Conservation (phyloP, 2,113 vertebrate genomes). For the Prinia subflava region DNA sequence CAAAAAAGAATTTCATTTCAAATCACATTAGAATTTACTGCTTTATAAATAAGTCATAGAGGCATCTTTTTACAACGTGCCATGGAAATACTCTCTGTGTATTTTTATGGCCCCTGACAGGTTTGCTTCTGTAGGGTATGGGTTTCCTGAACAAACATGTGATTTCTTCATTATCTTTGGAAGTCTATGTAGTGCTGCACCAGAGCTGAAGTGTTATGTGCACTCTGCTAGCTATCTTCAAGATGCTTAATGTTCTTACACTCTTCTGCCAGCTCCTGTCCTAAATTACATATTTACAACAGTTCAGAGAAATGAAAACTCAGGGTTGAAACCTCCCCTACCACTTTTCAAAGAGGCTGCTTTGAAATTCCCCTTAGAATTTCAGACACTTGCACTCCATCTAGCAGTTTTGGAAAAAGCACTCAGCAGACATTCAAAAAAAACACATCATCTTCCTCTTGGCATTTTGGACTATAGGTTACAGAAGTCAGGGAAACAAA, state of each 20-base stretch:
- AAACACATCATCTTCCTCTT: neutral
- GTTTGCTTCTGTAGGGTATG: neutral
- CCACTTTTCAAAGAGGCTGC: neutral
- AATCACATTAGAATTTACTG: neutral
- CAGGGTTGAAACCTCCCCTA: neutral
- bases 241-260: neutral
- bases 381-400: neutral
- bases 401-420: neutral
- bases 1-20: neutral
- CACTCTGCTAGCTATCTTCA: neutral
- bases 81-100: neutral
- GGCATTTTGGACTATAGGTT: neutral
- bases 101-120: neutral
- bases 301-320: neutral
- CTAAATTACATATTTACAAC: neutral
- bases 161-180: neutral
- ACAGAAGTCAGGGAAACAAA: neutral
- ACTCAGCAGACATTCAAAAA: neutral
- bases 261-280: neutral
- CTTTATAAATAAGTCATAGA: neutral
- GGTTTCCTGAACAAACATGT: neutral
- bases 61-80: neutral
- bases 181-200: neutral
- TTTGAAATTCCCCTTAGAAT: neutral
- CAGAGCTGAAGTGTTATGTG: neutral